Evolutionary conservation across 2,888 invertebrate species (phyloP).

Genomic region (Chrysotoxum bicinctum): DNA sequence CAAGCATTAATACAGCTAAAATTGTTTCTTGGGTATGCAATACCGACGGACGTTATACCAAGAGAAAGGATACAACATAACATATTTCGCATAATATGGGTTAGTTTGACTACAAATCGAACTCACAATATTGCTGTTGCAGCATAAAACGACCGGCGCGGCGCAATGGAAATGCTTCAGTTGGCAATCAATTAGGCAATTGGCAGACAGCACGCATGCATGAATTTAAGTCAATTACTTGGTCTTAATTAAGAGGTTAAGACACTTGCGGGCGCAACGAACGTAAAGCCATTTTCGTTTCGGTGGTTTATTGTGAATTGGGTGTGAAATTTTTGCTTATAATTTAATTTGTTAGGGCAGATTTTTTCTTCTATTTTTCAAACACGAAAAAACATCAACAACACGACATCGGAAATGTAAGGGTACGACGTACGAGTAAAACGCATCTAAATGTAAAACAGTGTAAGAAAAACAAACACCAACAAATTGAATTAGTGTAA

Average conservation of each 20-base stretch:
- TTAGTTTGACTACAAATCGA: constrained; percentile 30
- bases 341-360: constrained; percentile 17
- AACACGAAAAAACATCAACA: neutral
- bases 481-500: too few species aligned
- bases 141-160: neutral
- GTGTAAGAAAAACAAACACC: too few species aligned
- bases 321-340: constrained; percentile 53
- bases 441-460: too few species aligned
- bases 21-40: too few species aligned
- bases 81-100: constrained; percentile 17
- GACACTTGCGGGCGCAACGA: constrained; percentile 43
- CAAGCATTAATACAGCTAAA: too few species aligned
- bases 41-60: neutral
- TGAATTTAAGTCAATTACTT: constrained; percentile 46
- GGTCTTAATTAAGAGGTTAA: constrained; percentile 60
- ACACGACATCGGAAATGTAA: too few species aligned
- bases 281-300: constrained; percentile 35
- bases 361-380: neutral
- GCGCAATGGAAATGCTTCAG: constrained; percentile 34
- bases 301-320: constrained; percentile 40
- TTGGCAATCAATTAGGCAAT: constrained; percentile 59
- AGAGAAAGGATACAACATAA: constrained; percentile 47
- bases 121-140: constrained; percentile 29
- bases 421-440: too few species aligned
- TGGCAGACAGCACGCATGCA: constrained; percentile 51